Conservation (phyloP, 1,140 invertebrate genomes). For the Brachionus paranguensis region DNA sequence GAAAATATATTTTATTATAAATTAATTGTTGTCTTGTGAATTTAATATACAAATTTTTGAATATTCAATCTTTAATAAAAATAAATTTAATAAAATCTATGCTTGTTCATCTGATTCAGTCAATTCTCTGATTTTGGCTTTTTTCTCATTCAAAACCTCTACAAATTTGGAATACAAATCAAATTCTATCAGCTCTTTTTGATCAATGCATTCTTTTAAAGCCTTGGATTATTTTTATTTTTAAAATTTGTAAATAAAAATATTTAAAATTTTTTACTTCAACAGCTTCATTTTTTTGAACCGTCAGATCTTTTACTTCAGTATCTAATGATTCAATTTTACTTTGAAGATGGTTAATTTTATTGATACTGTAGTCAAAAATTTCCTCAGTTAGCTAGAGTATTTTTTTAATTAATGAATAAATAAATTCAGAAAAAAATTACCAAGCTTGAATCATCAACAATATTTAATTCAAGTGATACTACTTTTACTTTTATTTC, state of each 20-base stretch:
- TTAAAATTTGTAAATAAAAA: neutral
- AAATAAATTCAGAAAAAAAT: neutral
- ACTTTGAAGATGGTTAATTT: neutral
- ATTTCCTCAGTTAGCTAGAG: neutral
- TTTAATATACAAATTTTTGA: too few relatives aligned
- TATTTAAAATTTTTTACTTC: neutral
- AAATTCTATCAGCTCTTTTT: neutral
- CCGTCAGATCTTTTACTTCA: neutral
- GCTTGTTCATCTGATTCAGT: neutral
- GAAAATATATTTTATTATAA: too few relatives aligned
- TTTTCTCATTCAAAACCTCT: slow-evolving; percentile 22
- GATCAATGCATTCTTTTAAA: neutral
- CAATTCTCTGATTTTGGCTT: slow-evolving; percentile 23
- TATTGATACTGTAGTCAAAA: neutral
- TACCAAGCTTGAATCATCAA: neutral
- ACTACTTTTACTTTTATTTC: neutral
- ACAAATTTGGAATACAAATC: slow-evolving; percentile 35
- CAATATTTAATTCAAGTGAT: neutral
- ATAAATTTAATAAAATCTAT: too few relatives aligned
- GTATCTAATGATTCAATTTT: neutral
- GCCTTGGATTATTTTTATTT: neutral
- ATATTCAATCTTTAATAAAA: too few relatives aligned
- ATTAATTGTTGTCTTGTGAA: too few relatives aligned
- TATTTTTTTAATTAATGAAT: neutral
- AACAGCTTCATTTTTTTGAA: neutral